Evolutionary conservation across 2,113 vertebrate genomes (phyloP).

Genomic region (Saccopteryx bilineata): DNA sequence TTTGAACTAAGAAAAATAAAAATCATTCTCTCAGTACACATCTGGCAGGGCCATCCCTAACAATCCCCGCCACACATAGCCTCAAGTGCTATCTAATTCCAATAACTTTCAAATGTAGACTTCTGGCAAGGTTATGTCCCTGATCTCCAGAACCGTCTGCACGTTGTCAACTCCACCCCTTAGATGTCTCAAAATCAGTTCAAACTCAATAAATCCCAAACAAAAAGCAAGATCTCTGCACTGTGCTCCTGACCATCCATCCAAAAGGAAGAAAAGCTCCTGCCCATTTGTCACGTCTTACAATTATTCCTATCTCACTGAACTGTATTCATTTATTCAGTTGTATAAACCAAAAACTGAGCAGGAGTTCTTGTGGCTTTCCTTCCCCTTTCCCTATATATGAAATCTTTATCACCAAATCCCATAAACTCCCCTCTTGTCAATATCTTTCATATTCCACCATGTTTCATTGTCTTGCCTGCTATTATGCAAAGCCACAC

Average conservation of each 20-base stretch:
- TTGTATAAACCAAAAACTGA: neutral
- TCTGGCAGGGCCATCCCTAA: neutral
- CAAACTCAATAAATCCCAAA: neutral
- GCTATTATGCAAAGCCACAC: neutral
- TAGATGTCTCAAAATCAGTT: neutral
- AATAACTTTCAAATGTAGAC: neutral
- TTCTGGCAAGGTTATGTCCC: neutral
- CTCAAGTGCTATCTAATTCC: conserved; percentile 45
- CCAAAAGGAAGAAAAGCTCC: neutral
- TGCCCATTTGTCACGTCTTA: neutral
- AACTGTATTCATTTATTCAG: neutral
- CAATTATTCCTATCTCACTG: neutral
- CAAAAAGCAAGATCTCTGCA: neutral
- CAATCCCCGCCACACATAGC: neutral
- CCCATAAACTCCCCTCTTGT: neutral
- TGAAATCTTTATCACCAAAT: neutral
- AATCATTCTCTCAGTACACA: neutral
- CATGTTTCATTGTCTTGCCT: neutral
- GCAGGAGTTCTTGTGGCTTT: neutral
- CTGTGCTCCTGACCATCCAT: neutral
- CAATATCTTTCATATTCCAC: neutral
- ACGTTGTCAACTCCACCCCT: neutral
- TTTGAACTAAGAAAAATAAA: conserved; percentile 44
- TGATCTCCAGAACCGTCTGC: neutral
- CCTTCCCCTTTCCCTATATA: neutral